Base-by-base conservation (phyloP, 2,888 invertebrate species). In the Dicyrtomina minuta region DNA sequence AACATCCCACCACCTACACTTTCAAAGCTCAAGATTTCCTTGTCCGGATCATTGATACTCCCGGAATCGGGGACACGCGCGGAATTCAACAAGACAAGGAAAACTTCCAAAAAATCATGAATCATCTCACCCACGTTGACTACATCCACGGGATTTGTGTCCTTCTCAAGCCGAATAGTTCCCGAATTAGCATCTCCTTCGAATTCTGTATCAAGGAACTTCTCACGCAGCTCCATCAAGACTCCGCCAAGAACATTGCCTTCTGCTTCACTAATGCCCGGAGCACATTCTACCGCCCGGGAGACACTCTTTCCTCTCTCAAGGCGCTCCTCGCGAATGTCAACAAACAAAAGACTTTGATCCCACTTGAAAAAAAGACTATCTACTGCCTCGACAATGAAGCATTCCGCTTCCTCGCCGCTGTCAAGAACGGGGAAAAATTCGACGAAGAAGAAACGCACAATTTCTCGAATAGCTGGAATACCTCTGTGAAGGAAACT, bases 361-460 rank as follows among this genome's bases (percentile, higher is more conserved):
- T n/a, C n/a, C n/a, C n/a, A n/a, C n/a, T n/a, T n/a, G n/a, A n/a
- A n/a, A n/a, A n/a, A n/a, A n/a, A n/a, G n/a, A n/a, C n/a, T n/a
- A n/a, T n/a, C n/a, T n/a, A n/a, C n/a, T n/a, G n/a, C n/a, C n/a
- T n/a, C n/a, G n/a, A n/a, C n/a, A n/a, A n/a, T n/a, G n/a, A n/a
- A n/a, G n/a, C n/a, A n/a, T n/a, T n/a, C n/a, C n/a, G 76, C 4
- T 76, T 69, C 66, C 58, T 76, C 13, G 67, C 65, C 12, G 76
- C 76, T 0, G 10, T 68, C 0, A 74, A 72, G 17, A 59, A 70
- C 43, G 68, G 65, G 0, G 56, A 71, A 12, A 59, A 49, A 8
- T 75, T 75, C 46, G 0, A 46, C 0, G 66, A 43, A 0, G 70
- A 66, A 1, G 71, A 74, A n/a, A 15, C 41, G 6, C 24, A 41